Evolutionary conservation across 2,888 invertebrate species (phyloP), one percentile per base, ranked within the genome.

Genomic region (Microdon myrmicae): DNA sequence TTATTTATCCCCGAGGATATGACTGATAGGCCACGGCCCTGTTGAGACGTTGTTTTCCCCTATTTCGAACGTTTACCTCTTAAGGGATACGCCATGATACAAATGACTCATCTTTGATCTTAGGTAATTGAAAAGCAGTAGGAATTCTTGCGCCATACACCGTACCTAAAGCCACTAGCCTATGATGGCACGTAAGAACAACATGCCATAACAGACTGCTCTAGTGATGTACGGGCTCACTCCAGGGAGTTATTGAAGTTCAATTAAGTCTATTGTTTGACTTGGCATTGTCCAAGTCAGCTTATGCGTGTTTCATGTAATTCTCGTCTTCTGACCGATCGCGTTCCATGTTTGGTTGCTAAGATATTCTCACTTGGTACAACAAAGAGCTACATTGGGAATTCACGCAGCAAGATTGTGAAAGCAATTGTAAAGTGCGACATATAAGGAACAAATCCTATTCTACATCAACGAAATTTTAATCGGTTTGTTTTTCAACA

Each of bases 61-160:
- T 39, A 48, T 48, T 48, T 55, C 37, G 10, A 48, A 19, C 19
- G 28, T 20, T n/a, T 16, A 41, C 43, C 39, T 29, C 34, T 56
- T 51, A 61, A 55, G 55, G 61, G 23, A 32, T 16, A 29, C 25
- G n/a, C 56, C 45, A 55, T n/a, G n/a, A n/a, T 45, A 25, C 45
- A 58, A 58, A 58, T 64, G 51, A 64, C 51, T 64, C 47, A 58
- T 28, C 37, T 28, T 28, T 29, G 8, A 38, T 20, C 12, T 41
- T 22, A 37, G 10, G 28, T 51, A 64, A 58, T 58, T 58, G 58
- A 64, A 64, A 56, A 64, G 37, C 64, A 58, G 64, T 64, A 64
- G 64, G 64, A 64, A 43, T 13, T 54, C 54, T 37, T 35, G 12
- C 47, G 39, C 29, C 28, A 13, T 20, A 13, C 34, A 20, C 26